Evolutionary conservation across 2,113 vertebrate species (phyloP), one percentile per base, ranked within the genome.

Genomic region (Lepus americanus): DNA sequence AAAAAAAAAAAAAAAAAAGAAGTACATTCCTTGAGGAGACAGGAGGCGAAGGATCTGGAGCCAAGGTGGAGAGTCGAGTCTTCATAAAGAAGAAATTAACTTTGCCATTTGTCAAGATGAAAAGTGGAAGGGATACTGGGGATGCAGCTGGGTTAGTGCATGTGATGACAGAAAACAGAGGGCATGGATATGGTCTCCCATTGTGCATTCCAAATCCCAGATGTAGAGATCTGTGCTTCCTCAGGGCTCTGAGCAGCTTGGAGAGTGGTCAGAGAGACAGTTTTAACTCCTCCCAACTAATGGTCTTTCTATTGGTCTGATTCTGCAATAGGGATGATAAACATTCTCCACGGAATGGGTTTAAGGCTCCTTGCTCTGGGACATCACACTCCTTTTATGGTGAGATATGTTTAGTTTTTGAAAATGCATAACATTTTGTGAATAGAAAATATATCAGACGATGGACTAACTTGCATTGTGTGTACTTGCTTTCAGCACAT

Each of bases 371-470:
- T 99, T 96, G 99, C 99, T 72, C 98, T 99, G 22, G 99, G 99
- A 77, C 99, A 99, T 95, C 99, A 99, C 96, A 99, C 99, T 53
- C 99, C 99, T 64, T 99, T 99, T 96, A 99, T 99, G 99, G 99
- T 99, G 97, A 99, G 98, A 99, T 98, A 92, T 1, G 66, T 17
- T 78, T 13, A 64, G 23, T 51, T 27, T 88, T 83, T 8, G 9
- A 49, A 77, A 84, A 64, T 22, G 19, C 27, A 33, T 49, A 49
- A 51, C 4, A 25, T 17, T 93, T 92, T 80, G 39, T 33, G 39
- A 61, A 80, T 3, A 66, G 66, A 83, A 80, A 14, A 7, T 27
- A 7, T 39, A 36, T 49, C 17, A 14, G 44, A 55, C 79, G 9
- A 59, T 88, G 64, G 53, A 82, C 67, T 95, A 78, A 87, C 59